A percentile compares a stretch with the other conserved stretches of the same genome.
Conservation (phyloP, 2,888 invertebrate genomes). For the Cremastobaeus sp. region DNA sequence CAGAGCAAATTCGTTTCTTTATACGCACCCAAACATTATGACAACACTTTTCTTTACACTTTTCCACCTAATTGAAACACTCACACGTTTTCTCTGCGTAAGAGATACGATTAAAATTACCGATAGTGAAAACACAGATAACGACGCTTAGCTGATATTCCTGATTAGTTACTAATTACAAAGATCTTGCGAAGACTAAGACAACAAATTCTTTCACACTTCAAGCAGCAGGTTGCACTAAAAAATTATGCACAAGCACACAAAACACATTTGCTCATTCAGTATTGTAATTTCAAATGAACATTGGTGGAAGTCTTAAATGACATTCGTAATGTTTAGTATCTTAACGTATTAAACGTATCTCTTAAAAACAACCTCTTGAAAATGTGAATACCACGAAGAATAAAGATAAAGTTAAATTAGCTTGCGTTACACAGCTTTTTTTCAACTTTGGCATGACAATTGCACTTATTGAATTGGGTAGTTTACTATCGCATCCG, state of each 20-base stretch:
- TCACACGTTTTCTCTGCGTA: conserved; percentile 19
- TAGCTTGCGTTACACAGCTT: conserved; percentile 49
- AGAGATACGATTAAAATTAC: conserved; percentile 46
- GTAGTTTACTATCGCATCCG: conserved; percentile 64
- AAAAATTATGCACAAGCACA: neutral
- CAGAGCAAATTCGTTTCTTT: conserved; percentile 75
- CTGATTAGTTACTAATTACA: too few relatives aligned
- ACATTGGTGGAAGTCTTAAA: too few relatives aligned
- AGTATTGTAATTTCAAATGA: too few relatives aligned
- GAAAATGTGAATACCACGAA: conserved; percentile 1
- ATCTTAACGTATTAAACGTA: conserved; percentile 40
- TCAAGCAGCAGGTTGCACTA: conserved; percentile 30
- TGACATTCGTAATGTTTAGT: neutral
- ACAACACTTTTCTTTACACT: conserved; percentile 57
- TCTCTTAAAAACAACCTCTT: conserved; percentile 27
- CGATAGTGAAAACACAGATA: too few relatives aligned
- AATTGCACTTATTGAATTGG: conserved; percentile 64
- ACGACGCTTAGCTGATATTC: too few relatives aligned
- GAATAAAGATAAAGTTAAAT: conserved; percentile 36
- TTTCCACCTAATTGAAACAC: neutral
- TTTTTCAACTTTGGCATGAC: conserved; percentile 64
- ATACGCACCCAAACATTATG: conserved; percentile 53
- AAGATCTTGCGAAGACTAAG: too few relatives aligned
- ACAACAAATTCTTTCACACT: too few relatives aligned
- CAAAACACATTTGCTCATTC: conserved; percentile 3